Base-by-base conservation (phyloP, 1,140 invertebrate genomes). In the Conus betulinus region DNA sequence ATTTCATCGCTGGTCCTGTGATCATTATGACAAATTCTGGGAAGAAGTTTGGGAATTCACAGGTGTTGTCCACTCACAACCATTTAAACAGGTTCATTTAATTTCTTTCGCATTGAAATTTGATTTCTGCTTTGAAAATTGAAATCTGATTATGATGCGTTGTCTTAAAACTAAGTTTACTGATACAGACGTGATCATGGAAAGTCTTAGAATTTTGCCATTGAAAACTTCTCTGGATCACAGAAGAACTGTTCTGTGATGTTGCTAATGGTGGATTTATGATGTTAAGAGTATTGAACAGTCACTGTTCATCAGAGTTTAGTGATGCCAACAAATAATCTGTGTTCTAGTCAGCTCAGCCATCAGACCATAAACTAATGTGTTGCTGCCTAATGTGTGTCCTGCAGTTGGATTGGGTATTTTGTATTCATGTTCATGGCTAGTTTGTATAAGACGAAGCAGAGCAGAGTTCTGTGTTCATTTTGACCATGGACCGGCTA, bases 1-100 rank as follows among this genome's bases (percentile, higher is more conserved):
- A 20, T 94, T 96, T 87, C 95, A 96, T 89, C 89, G 94, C 27
- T 96, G 96, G 96, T 96, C 95, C 27, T 93, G 94, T 91, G 94
- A 96, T 20, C 95, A 96, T 88, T 95, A 95, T 89, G 83, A 92
- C 39, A 91, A 94, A 81, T 96, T 96, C 91, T 96, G 96, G 96
- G 94, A 95, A 87, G 94, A 95, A 91, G 90, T 96, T 15, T 95
- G 95, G 93, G 81, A 94, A 17, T 96, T 95, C 90, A 92, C 93
- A 71, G 92, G 93, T 17, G 92, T 96, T 11, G 91, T 94, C 11
- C 91, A 95, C 88, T 95, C 94, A n/a, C 81, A 93, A 88, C 25
- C 90, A 10, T 95, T 94, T 91, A 91, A 94, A 60, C 84, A 93
- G 90, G 95, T 96, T 88, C 39, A 52, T 25, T 79, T 79, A 79